These are phyloP conservation scores for Solenopsis fugax DNA, from an alignment of 1,140 invertebrate species.

Conservation along the genomic window DNA sequence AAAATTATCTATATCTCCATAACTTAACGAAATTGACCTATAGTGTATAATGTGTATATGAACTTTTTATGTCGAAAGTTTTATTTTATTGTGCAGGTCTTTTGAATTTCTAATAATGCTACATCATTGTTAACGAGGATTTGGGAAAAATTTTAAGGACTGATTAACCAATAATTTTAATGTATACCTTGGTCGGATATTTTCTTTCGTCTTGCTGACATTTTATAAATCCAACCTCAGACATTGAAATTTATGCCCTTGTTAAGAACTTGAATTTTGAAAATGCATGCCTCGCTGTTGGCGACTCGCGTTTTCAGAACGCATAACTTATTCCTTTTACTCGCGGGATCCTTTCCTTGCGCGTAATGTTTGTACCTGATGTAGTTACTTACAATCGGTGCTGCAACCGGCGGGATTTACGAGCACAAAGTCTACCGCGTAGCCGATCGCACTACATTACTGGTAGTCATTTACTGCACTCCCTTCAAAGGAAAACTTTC, in stretches of 20 bases:
- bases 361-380: constrained; percentile 59
- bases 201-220: not conserved
- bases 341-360: constrained; percentile 36
- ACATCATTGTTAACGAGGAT: not conserved
- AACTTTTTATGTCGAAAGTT: too few relatives aligned
- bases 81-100: not conserved
- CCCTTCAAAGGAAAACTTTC: constrained; percentile 46
- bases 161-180: constrained; percentile 10
- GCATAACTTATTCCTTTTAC: constrained; percentile 13
- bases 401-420: constrained; percentile 64
- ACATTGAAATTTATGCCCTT: not conserved
- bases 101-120: not conserved
- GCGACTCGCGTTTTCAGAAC: not conserved
- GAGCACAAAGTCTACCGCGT: constrained; percentile 45
- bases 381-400: constrained; percentile 48
- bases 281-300: not conserved
- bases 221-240: not conserved
- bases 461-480: constrained; percentile 53
- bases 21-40: too few relatives aligned
- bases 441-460: constrained; percentile 23
- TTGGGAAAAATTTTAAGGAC: not conserved
- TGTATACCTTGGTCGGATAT: not conserved
- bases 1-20: too few relatives aligned
- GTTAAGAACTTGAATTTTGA: not conserved
- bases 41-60: too few relatives aligned